Evolutionary conservation across 2,113 vertebrate genomes (phyloP).

Genomic region (Eudyptes chrysolophus): DNA sequence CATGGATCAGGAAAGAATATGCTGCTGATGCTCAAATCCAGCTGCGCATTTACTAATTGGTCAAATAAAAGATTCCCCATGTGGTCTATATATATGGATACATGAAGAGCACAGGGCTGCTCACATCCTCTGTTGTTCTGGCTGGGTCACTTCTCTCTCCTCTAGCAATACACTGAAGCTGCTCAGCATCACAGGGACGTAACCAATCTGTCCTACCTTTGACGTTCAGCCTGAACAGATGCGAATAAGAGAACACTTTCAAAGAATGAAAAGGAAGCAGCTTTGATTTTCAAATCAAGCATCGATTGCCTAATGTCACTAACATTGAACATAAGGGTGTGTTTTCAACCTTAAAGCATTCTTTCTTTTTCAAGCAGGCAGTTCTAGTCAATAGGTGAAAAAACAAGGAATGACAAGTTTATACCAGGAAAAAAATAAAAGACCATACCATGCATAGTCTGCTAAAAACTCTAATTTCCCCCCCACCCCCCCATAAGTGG

Average conservation of each 20-base stretch:
- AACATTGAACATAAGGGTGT: not conserved
- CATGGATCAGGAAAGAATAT: not conserved
- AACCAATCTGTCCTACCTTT: not conserved
- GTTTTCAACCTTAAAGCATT: not conserved
- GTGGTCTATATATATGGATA: not conserved
- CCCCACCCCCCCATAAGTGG: not conserved
- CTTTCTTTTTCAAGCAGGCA: not conserved
- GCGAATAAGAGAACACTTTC: not conserved
- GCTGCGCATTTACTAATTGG: not conserved
- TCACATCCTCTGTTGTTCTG: not conserved
- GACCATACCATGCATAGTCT: not conserved
- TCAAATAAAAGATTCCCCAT: fast-evolving
- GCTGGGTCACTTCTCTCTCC: not conserved
- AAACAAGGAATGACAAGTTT: not conserved
- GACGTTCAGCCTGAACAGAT: not conserved
- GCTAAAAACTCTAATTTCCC: no score
- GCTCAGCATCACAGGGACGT: not conserved
- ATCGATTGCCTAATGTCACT: not conserved
- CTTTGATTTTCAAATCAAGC: slow-evolving; percentile 40
- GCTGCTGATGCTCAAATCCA: not conserved
- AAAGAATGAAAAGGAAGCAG: not conserved
- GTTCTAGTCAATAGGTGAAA: not conserved
- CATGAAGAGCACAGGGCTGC: not conserved
- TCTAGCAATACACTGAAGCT: not conserved
- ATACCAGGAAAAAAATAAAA: not conserved